Conservation (phyloP, 2,797 vertebrate genomes). For the Ctenopoma kingsleyae region DNA sequence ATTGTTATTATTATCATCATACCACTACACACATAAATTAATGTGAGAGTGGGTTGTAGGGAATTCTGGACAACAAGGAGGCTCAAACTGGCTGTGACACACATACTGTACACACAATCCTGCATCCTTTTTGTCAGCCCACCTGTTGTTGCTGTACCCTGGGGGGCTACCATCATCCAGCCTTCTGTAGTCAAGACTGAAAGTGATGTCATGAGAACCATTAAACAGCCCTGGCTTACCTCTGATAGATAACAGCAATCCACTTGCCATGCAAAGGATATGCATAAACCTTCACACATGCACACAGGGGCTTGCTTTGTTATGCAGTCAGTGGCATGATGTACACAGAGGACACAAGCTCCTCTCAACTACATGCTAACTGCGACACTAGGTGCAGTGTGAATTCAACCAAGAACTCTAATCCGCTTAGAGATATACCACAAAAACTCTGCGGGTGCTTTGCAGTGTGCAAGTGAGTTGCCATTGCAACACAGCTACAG, state of each 20-base stretch:
- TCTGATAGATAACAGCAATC: conserved; percentile 49
- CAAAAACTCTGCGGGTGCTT: conserved; percentile 11
- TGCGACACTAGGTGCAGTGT: conserved; percentile 16
- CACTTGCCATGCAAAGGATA: conserved; percentile 77
- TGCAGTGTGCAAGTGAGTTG: conserved; percentile 48
- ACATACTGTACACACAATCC: conserved; percentile 49
- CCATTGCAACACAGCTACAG: conserved; percentile 29
- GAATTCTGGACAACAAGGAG: conserved; percentile 14
- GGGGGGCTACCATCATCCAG: conserved; percentile 86
- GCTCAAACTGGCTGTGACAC: conserved; percentile 25
- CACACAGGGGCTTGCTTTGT: conserved; percentile 48
- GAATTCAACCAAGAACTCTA: conserved; percentile 26
- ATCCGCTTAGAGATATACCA: conserved; percentile 8
- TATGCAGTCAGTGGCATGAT: conserved; percentile 44
- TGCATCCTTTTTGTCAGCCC: conserved; percentile 70
- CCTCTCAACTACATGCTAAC: conserved; percentile 50
- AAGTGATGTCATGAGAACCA: conserved; percentile 87
- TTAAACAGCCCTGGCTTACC: conserved; percentile 75
- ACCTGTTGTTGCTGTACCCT: conserved; percentile 87
- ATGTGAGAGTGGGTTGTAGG: conserved; percentile 10
- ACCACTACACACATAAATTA: conserved; percentile 22
- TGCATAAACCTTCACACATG: conserved; percentile 41
- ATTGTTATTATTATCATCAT: not conserved
- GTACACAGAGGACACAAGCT: conserved; percentile 37
- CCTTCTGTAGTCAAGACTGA: conserved; percentile 88